phyloP scores from a whole-genome alignment of 2,113 vertebrate genomes.

The Trichomycterus rosablanca region DNA sequence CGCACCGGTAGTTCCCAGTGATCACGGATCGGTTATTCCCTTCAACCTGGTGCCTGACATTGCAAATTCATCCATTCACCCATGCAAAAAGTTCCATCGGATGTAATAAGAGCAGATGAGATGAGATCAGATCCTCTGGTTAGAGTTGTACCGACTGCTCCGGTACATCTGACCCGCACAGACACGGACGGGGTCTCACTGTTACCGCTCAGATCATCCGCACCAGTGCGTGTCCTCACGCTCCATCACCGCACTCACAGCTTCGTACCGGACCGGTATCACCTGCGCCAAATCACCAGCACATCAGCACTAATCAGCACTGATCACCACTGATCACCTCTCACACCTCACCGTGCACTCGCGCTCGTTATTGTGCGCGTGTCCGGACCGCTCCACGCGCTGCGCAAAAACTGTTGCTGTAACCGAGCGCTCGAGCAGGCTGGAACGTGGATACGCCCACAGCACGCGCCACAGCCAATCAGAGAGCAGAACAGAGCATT shows the following conservation, averaged over 20 bases:
- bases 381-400: conserved; percentile 50
- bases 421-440: conserved; percentile 53
- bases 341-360: neutral
- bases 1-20: neutral
- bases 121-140: neutral
- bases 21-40: conserved; percentile 5
- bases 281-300: neutral
- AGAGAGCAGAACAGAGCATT: conserved; percentile 49
- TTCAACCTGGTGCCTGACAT: conserved; percentile 22
- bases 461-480: conserved; percentile 56
- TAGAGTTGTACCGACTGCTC: too few species aligned
- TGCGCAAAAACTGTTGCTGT: conserved; percentile 52
- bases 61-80: neutral
- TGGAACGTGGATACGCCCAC: conserved; percentile 52
- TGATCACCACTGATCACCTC: too few species aligned
- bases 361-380: neutral
- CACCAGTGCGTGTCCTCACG: neutral
- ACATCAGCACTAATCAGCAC: neutral
- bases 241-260: neutral
- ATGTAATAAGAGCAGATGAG: too few species aligned
- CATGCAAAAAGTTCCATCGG: neutral
- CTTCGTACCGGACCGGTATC: neutral
- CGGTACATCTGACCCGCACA: too few species aligned
- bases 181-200: neutral
- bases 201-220: neutral